These are phyloP conservation scores for Andrena camellia DNA, from an alignment of 2,888 invertebrate genomes.

Conservation along the genomic window DNA sequence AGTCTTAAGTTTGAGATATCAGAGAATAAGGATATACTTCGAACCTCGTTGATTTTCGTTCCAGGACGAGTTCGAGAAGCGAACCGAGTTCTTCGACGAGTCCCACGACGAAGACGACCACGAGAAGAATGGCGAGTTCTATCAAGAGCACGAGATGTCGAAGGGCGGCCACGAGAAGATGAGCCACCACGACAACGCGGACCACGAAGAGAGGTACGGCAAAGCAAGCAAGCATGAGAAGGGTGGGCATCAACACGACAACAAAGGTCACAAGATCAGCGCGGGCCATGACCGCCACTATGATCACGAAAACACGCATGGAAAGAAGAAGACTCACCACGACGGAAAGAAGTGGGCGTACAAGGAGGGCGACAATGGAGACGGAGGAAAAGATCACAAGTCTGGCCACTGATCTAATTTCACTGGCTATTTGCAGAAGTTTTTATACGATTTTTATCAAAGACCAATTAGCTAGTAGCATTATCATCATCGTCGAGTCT, in stretches of 20 bases:
- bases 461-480: neutral
- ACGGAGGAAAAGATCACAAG: conserved; percentile 12
- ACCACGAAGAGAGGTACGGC: conserved; percentile 87
- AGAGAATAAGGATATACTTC: too few relatives aligned
- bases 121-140: conserved; percentile 89
- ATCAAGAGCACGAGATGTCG: conserved; percentile 86
- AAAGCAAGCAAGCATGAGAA: conserved; percentile 87
- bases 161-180: conserved; percentile 88
- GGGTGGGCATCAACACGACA: conserved; percentile 86
- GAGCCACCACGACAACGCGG: conserved; percentile 86
- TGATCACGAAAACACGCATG: conserved; percentile 85
- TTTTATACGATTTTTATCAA: neutral
- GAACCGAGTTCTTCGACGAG: conserved; percentile 92
- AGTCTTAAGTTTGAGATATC: neutral
- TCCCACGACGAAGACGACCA: conserved; percentile 89
- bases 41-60: neutral
- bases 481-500: neutral
- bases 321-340: conserved; percentile 85
- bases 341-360: conserved; percentile 88
- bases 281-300: conserved; percentile 87
- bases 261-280: conserved; percentile 87
- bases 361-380: conserved; percentile 85
- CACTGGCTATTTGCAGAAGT: neutral
- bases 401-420: conserved; percentile 1
- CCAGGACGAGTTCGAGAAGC: conserved; percentile 91